Conservation (phyloP, 2,888 invertebrate genomes). For the Cryptophagus acutangulus region DNA sequence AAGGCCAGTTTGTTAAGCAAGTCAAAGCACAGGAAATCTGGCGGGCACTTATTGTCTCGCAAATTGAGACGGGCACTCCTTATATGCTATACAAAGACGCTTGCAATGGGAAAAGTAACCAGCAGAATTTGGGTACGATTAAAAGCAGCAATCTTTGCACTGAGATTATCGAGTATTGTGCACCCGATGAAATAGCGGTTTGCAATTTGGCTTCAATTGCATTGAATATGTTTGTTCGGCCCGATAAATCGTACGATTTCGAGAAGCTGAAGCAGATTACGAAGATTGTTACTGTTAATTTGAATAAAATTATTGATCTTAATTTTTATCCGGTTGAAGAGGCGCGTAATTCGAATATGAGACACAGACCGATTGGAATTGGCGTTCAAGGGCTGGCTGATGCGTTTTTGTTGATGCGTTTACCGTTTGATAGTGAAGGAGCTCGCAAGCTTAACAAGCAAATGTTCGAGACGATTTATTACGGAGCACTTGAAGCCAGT, state of each 20-base stretch:
- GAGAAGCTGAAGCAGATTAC: slow-evolving; percentile 78
- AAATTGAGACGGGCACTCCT: slow-evolving; percentile 97
- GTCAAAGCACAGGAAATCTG: slow-evolving; percentile 84
- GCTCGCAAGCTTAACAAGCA: slow-evolving; percentile 85
- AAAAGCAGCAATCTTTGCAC: slow-evolving; percentile 98
- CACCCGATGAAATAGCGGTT: slow-evolving; percentile 90
- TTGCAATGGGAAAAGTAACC: slow-evolving; percentile 95
- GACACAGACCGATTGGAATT: slow-evolving; percentile 83
- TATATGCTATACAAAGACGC: slow-evolving; percentile 97
- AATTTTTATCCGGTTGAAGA: slow-evolving; percentile 94
- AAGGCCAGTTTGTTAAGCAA: slow-evolving; percentile 59
- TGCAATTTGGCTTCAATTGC: slow-evolving; percentile 98
- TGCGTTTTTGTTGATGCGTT: slow-evolving; percentile 88
- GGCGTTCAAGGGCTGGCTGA: slow-evolving; percentile 98
- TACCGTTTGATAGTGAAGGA: slow-evolving; percentile 85
- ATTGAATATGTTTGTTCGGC: slow-evolving; percentile 86
- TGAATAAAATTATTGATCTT: slow-evolving; percentile 95
- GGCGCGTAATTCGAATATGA: slow-evolving; percentile 79
- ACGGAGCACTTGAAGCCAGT: slow-evolving; percentile 93
- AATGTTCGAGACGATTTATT: slow-evolving; percentile 98
- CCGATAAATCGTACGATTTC: slow-evolving; percentile 78
- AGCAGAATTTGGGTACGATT: slow-evolving; percentile 96
- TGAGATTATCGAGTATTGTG: slow-evolving; percentile 93
- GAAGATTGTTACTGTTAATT: slow-evolving; percentile 82
- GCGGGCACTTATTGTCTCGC: slow-evolving; percentile 90